Evolutionary conservation across 2,113 vertebrate species (phyloP), one percentile per base, ranked within the genome.

Genomic region (Malurus alboscapulatus): DNA sequence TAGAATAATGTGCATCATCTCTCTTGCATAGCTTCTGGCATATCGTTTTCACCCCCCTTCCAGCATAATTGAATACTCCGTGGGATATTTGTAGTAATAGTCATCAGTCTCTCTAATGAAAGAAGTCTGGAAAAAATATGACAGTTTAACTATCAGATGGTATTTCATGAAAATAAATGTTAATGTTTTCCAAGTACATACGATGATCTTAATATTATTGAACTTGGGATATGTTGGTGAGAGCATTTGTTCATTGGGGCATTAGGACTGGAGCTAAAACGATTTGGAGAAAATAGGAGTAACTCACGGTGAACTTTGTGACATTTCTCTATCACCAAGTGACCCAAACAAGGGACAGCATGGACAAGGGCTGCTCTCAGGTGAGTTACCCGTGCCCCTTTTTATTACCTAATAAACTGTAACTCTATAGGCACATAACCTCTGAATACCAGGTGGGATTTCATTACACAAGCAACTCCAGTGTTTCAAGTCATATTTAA

Each of bases 31-130:
- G 84, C 87, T 89, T 54, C 93, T 94, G 87, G 91, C 89, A 73
- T 58, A 62, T 77, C 7, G 2, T 79, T 65, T 87, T 82, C 59
- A 14, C 54, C 34, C 87, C 73, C 40, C 69, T 62, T 87, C 84
- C 78, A 88, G 80, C 67, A 90, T 58, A 93, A 94, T 4, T n/a
- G 27, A 96, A 86, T 86, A 81, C 77, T 68, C 91, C 10, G 2
- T 91, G 83, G 73, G 81, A 87, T 91, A 92, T 85, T 71, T 90
- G 90, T 62, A 80, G 51, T 66, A 92, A 92, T 22, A 96, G 40
- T 85, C 92, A 93, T 92, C 81, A 87, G 88, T 57, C 68, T 85
- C 59, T 40, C 62, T 86, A 92, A 93, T 63, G 91, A 84, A 92
- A 85, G 69, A 84, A 38, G 51, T 20, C 81, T 95, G 84, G 71